phyloP scores from a whole-genome alignment of 2,797 vertebrate genomes.

The Sebastes cheni region DNA sequence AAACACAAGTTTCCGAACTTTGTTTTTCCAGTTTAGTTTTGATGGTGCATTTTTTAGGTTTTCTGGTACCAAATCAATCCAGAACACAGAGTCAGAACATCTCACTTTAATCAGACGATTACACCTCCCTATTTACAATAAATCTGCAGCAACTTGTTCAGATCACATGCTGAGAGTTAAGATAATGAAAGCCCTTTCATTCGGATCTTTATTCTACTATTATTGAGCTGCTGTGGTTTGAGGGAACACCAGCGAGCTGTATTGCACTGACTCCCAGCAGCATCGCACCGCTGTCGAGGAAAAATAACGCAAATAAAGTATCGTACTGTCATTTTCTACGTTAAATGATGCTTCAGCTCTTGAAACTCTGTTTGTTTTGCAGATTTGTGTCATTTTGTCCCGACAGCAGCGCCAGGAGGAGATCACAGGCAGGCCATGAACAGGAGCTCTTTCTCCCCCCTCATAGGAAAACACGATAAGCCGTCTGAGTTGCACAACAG shows the following conservation, averaged over 20 bases:
- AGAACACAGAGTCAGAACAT: slow-evolving; percentile 22
- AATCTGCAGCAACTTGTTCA: slow-evolving; percentile 13
- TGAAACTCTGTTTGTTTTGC: neutral
- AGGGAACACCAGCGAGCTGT: slow-evolving; percentile 1
- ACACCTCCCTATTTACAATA: neutral
- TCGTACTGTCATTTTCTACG: too few relatives aligned
- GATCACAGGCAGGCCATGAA: neutral
- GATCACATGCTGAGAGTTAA: slow-evolving; percentile 24
- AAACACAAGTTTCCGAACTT: too few relatives aligned
- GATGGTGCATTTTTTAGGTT: neutral
- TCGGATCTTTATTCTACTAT: neutral
- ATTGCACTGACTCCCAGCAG: slow-evolving; percentile 28
- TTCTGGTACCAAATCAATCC: slow-evolving; percentile 13
- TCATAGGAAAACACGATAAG: neutral
- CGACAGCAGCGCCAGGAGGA: neutral
- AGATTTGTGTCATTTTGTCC: neutral
- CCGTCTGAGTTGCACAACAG: slow-evolving; percentile 26
- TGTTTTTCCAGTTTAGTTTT: neutral
- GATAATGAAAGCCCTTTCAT: slow-evolving; percentile 21
- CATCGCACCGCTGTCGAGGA: neutral
- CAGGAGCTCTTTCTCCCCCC: neutral
- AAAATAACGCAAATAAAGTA: neutral
- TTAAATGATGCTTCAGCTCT: neutral
- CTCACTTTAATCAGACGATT: slow-evolving; percentile 29
- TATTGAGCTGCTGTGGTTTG: neutral